phyloP scores from a whole-genome alignment of 2,888 invertebrate genomes.

The Melipona bicolor region DNA sequence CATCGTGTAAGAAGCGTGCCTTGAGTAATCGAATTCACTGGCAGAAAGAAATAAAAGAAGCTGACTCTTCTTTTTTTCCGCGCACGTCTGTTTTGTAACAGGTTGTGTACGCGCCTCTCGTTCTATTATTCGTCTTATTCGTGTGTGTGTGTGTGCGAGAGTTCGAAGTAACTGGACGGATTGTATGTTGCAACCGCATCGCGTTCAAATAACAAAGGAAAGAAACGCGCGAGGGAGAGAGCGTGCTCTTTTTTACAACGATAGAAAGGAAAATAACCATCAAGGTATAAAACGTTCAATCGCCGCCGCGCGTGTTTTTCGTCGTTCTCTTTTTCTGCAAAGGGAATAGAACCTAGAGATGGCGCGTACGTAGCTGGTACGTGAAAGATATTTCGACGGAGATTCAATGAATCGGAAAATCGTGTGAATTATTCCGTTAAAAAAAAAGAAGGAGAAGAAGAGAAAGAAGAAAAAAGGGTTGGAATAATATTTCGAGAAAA shows the following conservation, averaged over 20 bases:
- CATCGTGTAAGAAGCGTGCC: neutral
- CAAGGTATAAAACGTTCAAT: slow-evolving; percentile 2
- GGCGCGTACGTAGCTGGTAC: neutral
- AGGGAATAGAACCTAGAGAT: neutral
- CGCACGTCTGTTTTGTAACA: slow-evolving; percentile 25
- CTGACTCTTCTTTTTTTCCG: slow-evolving; percentile 23
- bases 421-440: neutral
- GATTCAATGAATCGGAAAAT: slow-evolving; percentile 23
- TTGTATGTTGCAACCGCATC: slow-evolving; percentile 30
- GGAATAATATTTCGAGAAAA: slow-evolving; percentile 35
- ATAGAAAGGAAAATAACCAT: neutral
- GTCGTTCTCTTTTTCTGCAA: neutral
- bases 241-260: neutral
- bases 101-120: slow-evolving; percentile 10
- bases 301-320: neutral
- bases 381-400: neutral
- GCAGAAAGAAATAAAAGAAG: slow-evolving; percentile 29
- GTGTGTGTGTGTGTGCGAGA: neutral
- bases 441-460: neutral
- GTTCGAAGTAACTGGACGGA: slow-evolving; percentile 26
- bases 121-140: neutral
- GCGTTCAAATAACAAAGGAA: slow-evolving; percentile 36
- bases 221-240: neutral
- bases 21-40: slow-evolving; percentile 20
- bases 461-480: neutral